Base-by-base conservation (phyloP, 30 jellyfish, hydroid and myxozoan genomes). In the Aurelia sp. region DNA sequence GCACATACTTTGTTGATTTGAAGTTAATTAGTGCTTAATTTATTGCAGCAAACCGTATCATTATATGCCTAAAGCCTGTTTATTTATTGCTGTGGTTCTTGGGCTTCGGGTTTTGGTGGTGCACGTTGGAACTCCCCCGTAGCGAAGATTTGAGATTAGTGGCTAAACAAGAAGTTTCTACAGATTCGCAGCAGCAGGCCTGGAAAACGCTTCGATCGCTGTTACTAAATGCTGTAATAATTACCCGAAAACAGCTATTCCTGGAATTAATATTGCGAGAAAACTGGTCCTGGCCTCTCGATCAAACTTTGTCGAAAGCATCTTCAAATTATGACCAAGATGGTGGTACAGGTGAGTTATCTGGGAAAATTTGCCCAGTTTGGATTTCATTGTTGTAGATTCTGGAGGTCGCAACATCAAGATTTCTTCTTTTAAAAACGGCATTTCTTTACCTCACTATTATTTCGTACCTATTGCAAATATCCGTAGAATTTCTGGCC, bases 151-250 rank as follows among this genome's bases (percentile, higher is more conserved):
- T n/a, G n/a, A n/a, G n/a, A n/a, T n/a, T n/a, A n/a, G n/a, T n/a
- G n/a, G n/a, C n/a, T n/a, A n/a, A n/a, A n/a, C 19, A 62, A 17
- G 15, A 13, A 62, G 23, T 62, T 40, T 62, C 11, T 18, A n/a
- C 19, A 62, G 0, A n/a, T 62, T 62, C 22, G 73, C 73, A 62
- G 73, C 73, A 62, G 73, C 73, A 62, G 19, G 22, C 73, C 23
- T 40, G 23, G 11, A n/a, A n/a, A 62, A 62, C 11, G 12, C 22
- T 62, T 62, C 22, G 10, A n/a, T n/a, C n/a, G n/a, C n/a, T n/a
- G n/a, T n/a, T n/a, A n/a, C n/a, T n/a, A n/a, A n/a, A n/a, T n/a
- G n/a, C 0, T 62, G 22, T 18, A 17, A 9, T 62, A 17, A 13
- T 18, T 40, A 62, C 15, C 19, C 23, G 22, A n/a, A 13, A 9